Evolutionary conservation across 2,113 vertebrate species (phyloP), one percentile per base, ranked within the genome.

Genomic region (Cottus gobio): DNA sequence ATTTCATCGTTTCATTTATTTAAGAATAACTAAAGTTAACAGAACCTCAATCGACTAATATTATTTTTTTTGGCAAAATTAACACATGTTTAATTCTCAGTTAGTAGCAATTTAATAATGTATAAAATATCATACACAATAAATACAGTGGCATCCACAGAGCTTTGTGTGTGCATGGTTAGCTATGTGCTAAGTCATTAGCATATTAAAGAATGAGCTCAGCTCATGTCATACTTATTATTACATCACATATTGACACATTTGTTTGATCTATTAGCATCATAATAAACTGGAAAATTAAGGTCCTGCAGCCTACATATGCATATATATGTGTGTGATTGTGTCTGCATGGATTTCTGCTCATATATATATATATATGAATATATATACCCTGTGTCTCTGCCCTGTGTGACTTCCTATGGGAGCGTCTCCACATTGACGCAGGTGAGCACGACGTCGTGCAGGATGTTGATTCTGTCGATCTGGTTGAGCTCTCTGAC

Each of bases 401-500:
- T 79, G 28, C 36, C 4, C 24, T 65, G 39, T 0, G 5, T 64
- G 54, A 22, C 31, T 31, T 67, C 37, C 85, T 87, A 96, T 5
- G 95, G 93, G 56, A 95, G 90, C 0, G 90, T 95, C 80, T 95
- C 94, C 82, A 95, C 90, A 2, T 88, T 92, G 87, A 95, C 75
- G 2, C 86, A 94, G 34, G 87, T 93, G 62, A 96, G 94, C 63
- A 87, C 85, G 44, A 95, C 89, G 26, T 96, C 95, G 0, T 95
- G 92, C 77, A 94, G 87, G 83, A 96, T 95, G 91, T 94, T 94
- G 90, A 96, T 87, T 18, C 93, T 88, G 89, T 94, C 90, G 31
- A 96, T 93, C 84, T 90, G 93, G 91, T 95, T 95, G 61, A 96
- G 89, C 80, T 95, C 94, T 72, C 74, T 60, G 80, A 95, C 71